Evolutionary conservation across 2,888 invertebrate genomes (phyloP).

Genomic region (Euspilapteryx auroguttella): DNA sequence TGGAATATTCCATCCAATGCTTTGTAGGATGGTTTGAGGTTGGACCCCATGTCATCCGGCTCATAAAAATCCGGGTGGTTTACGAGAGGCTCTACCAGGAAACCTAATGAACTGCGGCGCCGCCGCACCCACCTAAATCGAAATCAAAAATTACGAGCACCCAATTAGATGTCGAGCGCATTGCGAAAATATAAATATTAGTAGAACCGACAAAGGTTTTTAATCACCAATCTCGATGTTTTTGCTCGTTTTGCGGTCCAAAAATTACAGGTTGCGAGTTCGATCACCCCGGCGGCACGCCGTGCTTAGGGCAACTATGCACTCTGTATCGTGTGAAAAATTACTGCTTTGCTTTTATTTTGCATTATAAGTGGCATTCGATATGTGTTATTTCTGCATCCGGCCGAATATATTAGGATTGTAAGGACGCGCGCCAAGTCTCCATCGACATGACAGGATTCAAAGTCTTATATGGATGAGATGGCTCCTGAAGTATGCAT

Average conservation of each 20-base stretch:
- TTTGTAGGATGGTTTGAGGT: no score
- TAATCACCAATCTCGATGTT: slow-evolving; percentile 56
- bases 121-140: slow-evolving; percentile 23
- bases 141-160: slow-evolving; percentile 37
- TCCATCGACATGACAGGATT: no score
- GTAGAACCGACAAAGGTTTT: slow-evolving; percentile 63
- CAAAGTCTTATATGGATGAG: no score
- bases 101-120: slow-evolving; percentile 43
- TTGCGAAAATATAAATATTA: slow-evolving; percentile 62
- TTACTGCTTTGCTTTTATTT: slow-evolving; percentile 54
- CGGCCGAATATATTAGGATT: slow-evolving; percentile 22
- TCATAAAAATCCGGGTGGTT: slow-evolving; percentile 17
- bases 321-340: slow-evolving; percentile 56
- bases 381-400: slow-evolving; percentile 47
- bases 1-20: slow-evolving; percentile 10
- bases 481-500: no score
- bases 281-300: slow-evolving; percentile 49
- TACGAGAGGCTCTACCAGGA: slow-evolving; percentile 52
- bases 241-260: slow-evolving; percentile 59
- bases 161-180: slow-evolving; percentile 59
- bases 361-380: slow-evolving; percentile 43
- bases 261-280: slow-evolving; percentile 58
- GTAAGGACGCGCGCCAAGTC: slow-evolving; percentile 7
- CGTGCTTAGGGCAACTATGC: slow-evolving; percentile 57
- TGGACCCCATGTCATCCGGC: neutral